These are phyloP conservation scores for Microtus pennsylvanicus DNA, from an alignment of 2,113 vertebrate genomes.

Conservation along the genomic window DNA sequence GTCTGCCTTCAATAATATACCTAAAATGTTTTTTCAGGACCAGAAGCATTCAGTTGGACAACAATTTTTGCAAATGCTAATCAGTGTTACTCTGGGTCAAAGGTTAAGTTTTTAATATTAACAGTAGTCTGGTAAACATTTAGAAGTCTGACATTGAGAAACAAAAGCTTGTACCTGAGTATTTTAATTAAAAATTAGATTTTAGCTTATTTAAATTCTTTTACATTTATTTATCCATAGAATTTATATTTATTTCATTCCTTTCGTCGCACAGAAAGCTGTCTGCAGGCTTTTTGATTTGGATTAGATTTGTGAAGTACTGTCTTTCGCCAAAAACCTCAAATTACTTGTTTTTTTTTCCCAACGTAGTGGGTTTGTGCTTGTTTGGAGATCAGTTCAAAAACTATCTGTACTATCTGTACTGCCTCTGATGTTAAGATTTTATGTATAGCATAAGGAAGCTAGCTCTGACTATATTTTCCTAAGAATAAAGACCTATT, in stretches of 20 bases:
- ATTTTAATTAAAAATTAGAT: conserved; percentile 79
- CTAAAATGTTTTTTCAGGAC: conserved; percentile 75
- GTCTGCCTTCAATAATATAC: conserved; percentile 74
- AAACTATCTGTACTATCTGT: conserved; percentile 84
- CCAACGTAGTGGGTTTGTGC: conserved; percentile 83
- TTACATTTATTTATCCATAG: conserved; percentile 82
- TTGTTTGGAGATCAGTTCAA: conserved; percentile 84
- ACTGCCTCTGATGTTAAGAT: conserved; percentile 86
- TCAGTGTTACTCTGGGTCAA: conserved; percentile 77
- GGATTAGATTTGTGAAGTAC: conserved; percentile 83
- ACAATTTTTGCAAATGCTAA: conserved; percentile 64
- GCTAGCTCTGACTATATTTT: conserved; percentile 86
- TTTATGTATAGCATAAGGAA: conserved; percentile 86
- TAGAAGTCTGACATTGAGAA: conserved; percentile 81
- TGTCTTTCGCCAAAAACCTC: conserved; percentile 85
- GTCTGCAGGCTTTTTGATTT: conserved; percentile 83
- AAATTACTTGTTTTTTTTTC: conserved; percentile 77
- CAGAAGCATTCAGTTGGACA: conserved; percentile 67
- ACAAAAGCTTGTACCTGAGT: conserved; percentile 84
- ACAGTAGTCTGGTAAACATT: conserved; percentile 78
- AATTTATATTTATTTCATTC: conserved; percentile 82
- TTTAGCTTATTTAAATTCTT: conserved; percentile 80
- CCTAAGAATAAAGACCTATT: conserved; percentile 86
- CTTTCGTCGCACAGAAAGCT: conserved; percentile 80
- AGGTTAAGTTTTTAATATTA: conserved; percentile 73